These are phyloP conservation scores for Acrossocheilus fasciatus DNA, from an alignment of 2,797 vertebrate species.

Conservation along the genomic window DNA sequence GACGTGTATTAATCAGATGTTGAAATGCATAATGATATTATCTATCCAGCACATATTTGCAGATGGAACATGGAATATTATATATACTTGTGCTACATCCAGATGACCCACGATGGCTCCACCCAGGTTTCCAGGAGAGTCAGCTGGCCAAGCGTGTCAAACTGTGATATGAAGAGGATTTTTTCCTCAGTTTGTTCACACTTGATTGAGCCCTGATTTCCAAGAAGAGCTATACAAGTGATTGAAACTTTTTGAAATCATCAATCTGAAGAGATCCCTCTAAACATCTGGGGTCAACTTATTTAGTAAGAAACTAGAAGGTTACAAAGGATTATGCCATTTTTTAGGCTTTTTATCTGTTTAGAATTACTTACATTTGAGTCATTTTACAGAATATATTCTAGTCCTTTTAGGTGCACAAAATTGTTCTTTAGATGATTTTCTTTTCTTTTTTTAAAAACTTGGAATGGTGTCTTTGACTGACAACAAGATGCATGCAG, in stretches of 20 bases:
- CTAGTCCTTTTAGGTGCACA: background rate
- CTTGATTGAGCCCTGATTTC: constrained; percentile 15
- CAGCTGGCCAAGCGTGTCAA: background rate
- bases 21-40: constrained; percentile 33
- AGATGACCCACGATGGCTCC: background rate
- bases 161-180: constrained; percentile 3
- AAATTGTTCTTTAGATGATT: background rate
- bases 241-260: constrained; percentile 6
- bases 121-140: background rate
- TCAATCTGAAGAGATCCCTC: background rate
- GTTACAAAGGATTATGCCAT: background rate
- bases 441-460: background rate
- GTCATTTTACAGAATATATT: background rate
- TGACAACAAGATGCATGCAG: background rate
- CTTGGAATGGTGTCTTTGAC: background rate
- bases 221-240: background rate
- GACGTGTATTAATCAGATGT: constrained; percentile 13
- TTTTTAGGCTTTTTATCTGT: background rate
- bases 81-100: background rate
- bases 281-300: constrained; percentile 12
- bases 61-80: background rate
- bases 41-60: constrained; percentile 18
- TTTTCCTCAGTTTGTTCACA: background rate
- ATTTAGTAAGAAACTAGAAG: background rate
- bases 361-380: background rate